A percentile compares a stretch with the other conserved stretches of the same genome.
These are phyloP conservation scores for Adineta ricciae DNA, from an alignment of 2,888 invertebrate genomes.

Conservation along the genomic window DNA sequence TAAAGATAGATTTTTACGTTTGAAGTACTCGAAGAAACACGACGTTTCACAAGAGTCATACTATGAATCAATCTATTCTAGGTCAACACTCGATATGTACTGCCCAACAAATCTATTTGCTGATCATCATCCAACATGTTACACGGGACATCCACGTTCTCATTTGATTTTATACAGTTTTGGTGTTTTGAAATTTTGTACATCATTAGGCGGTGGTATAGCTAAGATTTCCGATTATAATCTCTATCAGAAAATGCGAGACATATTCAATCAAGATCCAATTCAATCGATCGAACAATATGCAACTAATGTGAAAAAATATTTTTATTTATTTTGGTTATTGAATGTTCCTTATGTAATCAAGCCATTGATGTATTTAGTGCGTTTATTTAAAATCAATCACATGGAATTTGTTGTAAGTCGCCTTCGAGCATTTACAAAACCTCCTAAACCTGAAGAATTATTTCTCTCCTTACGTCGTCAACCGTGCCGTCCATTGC, in stretches of 20 bases:
- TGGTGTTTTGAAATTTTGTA: slow-evolving; percentile 47
- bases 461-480: slow-evolving; percentile 41
- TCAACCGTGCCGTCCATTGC: slow-evolving; percentile 43
- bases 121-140: neutral
- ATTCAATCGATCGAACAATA: slow-evolving; percentile 41
- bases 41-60: too few species aligned
- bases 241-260: slow-evolving; percentile 40
- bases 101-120: neutral
- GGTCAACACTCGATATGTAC: neutral
- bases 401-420: slow-evolving; percentile 41
- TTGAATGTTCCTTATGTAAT: slow-evolving; percentile 41
- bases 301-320: slow-evolving; percentile 44
- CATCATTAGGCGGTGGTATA: slow-evolving; percentile 48
- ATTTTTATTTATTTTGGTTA: slow-evolving; percentile 39
- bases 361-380: slow-evolving; percentile 38
- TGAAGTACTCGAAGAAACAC: too few species aligned
- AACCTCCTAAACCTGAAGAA: slow-evolving; percentile 33
- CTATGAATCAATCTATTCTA: too few species aligned
- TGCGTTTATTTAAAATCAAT: slow-evolving; percentile 39
- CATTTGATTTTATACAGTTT: slow-evolving; percentile 49
- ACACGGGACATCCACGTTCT: slow-evolving; percentile 43
- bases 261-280: slow-evolving; percentile 39
- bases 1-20: too few species aligned
- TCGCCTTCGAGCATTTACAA: slow-evolving; percentile 45
- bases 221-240: slow-evolving; percentile 42